A percentile compares a stretch with the other conserved stretches of the same genome.
phyloP scores from a whole-genome alignment of 2,797 vertebrate species.

The Chiroxiphia lanceolata region DNA sequence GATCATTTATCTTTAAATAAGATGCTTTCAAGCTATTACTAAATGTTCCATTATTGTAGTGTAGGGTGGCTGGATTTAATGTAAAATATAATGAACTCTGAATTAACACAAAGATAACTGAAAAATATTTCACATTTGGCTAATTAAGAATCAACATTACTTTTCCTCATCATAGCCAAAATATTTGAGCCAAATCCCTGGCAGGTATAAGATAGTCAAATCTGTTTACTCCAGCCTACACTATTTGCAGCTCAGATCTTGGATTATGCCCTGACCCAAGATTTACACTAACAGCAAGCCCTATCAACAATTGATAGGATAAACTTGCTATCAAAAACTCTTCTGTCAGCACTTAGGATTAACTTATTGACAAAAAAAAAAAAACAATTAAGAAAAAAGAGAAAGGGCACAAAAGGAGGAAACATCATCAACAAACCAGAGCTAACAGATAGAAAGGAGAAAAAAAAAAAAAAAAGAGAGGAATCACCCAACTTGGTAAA shows the following conservation, averaged over 20 bases:
- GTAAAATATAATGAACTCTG: neutral
- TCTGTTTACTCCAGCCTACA: neutral
- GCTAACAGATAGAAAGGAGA: accelerated
- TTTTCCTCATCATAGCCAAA: neutral
- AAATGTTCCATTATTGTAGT: neutral
- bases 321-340: neutral
- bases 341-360: neutral
- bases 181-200: neutral
- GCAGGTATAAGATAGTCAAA: neutral
- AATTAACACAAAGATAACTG: neutral
- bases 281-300: neutral
- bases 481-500: neutral
- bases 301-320: neutral
- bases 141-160: neutral
- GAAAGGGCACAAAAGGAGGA: neutral
- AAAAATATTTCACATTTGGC: neutral
- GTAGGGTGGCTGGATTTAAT: neutral
- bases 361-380: neutral
- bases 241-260: neutral
- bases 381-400: neutral
- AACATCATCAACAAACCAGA: neutral
- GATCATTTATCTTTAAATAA: neutral
- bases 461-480: accelerated
- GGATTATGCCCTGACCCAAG: neutral
- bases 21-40: neutral